Evolutionary conservation across 2,113 vertebrate genomes (phyloP).

Genomic region (Platichthys flesus): DNA sequence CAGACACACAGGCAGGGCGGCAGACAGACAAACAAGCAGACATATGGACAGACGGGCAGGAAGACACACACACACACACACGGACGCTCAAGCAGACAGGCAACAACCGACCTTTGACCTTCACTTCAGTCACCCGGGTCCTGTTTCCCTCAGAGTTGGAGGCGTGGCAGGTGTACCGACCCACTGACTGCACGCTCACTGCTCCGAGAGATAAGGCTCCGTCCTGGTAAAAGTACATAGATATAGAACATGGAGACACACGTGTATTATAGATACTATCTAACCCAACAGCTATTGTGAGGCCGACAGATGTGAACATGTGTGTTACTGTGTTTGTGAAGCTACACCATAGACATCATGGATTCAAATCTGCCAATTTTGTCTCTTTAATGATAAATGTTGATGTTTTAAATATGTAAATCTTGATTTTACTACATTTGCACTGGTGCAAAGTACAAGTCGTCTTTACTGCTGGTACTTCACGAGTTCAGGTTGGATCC

Average conservation of each 20-base stretch:
- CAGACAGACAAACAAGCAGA: constrained; percentile 7
- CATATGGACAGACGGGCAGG: constrained; percentile 24
- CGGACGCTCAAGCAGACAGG: background rate
- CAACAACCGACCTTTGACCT: constrained; percentile 89
- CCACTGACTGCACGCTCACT: constrained; percentile 81
- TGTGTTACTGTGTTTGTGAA: background rate
- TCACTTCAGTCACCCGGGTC: constrained; percentile 85
- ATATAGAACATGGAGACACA: background rate
- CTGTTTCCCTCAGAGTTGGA: constrained; percentile 88
- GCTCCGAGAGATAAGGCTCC: constrained; percentile 83
- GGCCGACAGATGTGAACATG: background rate
- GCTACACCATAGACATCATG: too few species aligned
- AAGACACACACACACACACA: constrained; percentile 6
- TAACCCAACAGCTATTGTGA: too few species aligned
- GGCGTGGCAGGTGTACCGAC: constrained; percentile 90
- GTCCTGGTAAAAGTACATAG: constrained; percentile 68
- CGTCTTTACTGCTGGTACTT: too few species aligned
- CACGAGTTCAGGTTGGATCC: too few species aligned
- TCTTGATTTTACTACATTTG: too few species aligned
- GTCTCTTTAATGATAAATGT: too few species aligned
- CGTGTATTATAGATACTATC: too few species aligned
- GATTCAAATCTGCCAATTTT: too few species aligned
- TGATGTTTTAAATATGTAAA: too few species aligned
- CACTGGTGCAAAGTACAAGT: too few species aligned
- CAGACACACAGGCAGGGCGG: constrained; percentile 22